Percentiles rank a stretch among this genome's conserved stretches.
These are phyloP conservation scores for Beroe forskalii DNA, from an alignment of 37 sponge, comb jelly and placozoan genomes.

Conservation along the genomic window DNA sequence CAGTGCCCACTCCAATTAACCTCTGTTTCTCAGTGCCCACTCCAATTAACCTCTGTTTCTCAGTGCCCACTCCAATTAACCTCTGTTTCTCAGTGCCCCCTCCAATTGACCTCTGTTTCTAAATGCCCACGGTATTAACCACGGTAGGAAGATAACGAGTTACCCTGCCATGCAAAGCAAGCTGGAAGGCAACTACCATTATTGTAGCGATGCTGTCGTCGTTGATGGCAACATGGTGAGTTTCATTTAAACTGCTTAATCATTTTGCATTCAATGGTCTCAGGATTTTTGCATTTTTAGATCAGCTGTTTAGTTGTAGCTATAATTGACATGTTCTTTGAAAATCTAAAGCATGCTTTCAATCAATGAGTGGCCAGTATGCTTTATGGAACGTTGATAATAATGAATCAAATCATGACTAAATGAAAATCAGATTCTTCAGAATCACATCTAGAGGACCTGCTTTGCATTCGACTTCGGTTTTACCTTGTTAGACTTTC, in stretches of 20 bases:
- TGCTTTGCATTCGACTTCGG: constrained; percentile 88
- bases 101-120: not conserved
- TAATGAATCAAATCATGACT: no score
- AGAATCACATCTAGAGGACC: constrained; percentile 85
- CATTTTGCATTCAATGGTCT: not conserved
- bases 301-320: no score
- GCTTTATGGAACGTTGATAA: no score
- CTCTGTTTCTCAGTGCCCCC: not conserved
- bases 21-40: not conserved
- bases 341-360: no score
- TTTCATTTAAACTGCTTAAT: not conserved
- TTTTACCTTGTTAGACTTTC: constrained; percentile 74
- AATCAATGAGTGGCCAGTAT: no score
- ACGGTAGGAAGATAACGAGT: constrained; percentile 14
- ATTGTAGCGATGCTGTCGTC: constrained; percentile 16
- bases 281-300: not conserved
- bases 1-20: not conserved
- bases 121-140: constrained; percentile 14
- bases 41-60: not conserved
- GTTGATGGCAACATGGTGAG: constrained; percentile 64
- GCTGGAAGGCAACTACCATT: constrained; percentile 54
- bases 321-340: no score
- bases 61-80: not conserved
- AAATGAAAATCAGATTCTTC: no score
- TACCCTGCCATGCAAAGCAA: not conserved